Evolutionary conservation across 2,797 vertebrate genomes (phyloP).

Genomic region (Gephyroberyx darwinii): DNA sequence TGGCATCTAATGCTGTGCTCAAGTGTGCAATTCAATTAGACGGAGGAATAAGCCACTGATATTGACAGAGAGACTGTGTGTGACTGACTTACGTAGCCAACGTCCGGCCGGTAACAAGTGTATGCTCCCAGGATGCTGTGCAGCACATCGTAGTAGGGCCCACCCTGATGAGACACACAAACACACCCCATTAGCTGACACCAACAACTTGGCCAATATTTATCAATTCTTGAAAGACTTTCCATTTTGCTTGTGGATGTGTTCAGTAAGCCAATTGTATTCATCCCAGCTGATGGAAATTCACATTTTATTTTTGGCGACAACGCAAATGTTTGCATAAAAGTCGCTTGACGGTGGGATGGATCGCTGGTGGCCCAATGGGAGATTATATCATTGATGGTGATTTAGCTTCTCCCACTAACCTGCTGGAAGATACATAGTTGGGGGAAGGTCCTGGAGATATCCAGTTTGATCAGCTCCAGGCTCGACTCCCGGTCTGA

Average conservation of each 20-base stretch:
- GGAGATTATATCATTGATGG: neutral
- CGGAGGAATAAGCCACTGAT: too few relatives aligned
- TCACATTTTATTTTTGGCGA: neutral
- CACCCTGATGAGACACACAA: slow-evolving; percentile 82
- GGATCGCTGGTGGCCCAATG: neutral
- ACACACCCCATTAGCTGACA: neutral
- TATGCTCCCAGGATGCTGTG: slow-evolving; percentile 98
- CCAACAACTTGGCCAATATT: too few relatives aligned
- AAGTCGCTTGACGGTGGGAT: too few relatives aligned
- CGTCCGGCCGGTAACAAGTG: slow-evolving; percentile 96
- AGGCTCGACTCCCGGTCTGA: slow-evolving; percentile 94
- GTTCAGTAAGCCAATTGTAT: too few relatives aligned
- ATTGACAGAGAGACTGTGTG: neutral
- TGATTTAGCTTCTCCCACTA: slow-evolving; percentile 39
- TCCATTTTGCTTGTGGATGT: too few relatives aligned
- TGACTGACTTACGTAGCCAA: slow-evolving; percentile 91
- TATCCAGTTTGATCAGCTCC: slow-evolving; percentile 97
- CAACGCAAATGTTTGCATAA: too few relatives aligned
- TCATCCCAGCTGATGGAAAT: too few relatives aligned
- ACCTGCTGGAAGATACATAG: slow-evolving; percentile 98
- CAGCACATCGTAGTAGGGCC: slow-evolving; percentile 92
- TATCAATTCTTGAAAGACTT: too few relatives aligned
- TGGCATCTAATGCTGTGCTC: too few relatives aligned
- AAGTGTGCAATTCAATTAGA: too few relatives aligned
- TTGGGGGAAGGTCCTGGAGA: slow-evolving; percentile 94